Conservation (phyloP, 1,140 invertebrate species). For the Venustaconcha ellipsiformis region DNA sequence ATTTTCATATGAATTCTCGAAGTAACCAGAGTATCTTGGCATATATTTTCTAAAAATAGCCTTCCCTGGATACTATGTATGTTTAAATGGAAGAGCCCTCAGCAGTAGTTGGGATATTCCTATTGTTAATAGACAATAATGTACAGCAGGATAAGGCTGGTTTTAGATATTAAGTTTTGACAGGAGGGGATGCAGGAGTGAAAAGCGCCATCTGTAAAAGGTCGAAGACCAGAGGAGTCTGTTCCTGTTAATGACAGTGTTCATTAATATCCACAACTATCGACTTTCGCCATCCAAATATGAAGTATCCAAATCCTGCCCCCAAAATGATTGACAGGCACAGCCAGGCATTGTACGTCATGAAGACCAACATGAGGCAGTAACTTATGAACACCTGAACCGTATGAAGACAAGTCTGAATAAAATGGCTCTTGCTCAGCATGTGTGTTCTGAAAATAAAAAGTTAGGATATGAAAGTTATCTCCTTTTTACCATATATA, state of each 20-base stretch:
- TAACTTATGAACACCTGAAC: slow-evolving; percentile 92
- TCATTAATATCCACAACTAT: slow-evolving; percentile 93
- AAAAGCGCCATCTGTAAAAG: too few relatives aligned
- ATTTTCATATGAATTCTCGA: too few relatives aligned
- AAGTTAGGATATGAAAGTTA: background rate
- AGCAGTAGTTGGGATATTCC: too few relatives aligned
- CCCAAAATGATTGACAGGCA: slow-evolving; percentile 91
- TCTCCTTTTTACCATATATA: background rate
- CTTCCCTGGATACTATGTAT: too few relatives aligned
- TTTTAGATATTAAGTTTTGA: too few relatives aligned
- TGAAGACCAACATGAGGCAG: slow-evolving; percentile 97
- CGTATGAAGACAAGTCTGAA: slow-evolving; percentile 90
- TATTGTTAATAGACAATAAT: too few relatives aligned
- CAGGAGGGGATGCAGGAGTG: too few relatives aligned
- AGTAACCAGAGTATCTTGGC: too few relatives aligned
- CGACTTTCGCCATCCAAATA: slow-evolving; percentile 93
- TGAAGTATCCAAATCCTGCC: slow-evolving; percentile 89
- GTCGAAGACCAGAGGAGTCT: too few relatives aligned
- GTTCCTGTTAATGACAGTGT: slow-evolving; percentile 84
- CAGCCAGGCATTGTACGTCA: slow-evolving; percentile 98
- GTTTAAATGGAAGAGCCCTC: too few relatives aligned
- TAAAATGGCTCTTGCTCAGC: slow-evolving; percentile 74
- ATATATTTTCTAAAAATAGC: too few relatives aligned
- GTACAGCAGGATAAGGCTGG: too few relatives aligned
- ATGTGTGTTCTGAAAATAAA: slow-evolving; percentile 48